Evolutionary conservation across 37 sponge, comb jelly and placozoan genomes (phyloP).

Genomic region (Halichondria panicea): DNA sequence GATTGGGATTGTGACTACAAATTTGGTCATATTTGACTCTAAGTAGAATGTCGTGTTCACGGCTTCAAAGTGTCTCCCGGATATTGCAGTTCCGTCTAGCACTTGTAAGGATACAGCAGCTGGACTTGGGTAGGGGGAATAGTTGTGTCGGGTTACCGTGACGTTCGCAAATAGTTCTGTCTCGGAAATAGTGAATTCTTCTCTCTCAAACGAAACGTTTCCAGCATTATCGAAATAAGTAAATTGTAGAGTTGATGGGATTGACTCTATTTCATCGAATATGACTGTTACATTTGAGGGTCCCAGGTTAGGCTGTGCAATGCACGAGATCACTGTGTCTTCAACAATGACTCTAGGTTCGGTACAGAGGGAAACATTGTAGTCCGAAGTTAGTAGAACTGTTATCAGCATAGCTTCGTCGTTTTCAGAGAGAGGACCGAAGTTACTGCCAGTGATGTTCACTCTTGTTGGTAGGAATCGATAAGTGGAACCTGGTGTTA

Average conservation of each 20-base stretch:
- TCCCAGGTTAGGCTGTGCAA: slow-evolving; percentile 69
- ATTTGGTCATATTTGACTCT: slow-evolving; percentile 22
- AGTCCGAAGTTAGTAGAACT: slow-evolving; percentile 49
- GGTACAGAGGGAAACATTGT: slow-evolving; percentile 43
- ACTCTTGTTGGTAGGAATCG: slow-evolving; percentile 35
- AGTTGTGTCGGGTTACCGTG: slow-evolving; percentile 64
- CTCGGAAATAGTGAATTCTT: slow-evolving; percentile 81
- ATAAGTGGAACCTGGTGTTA: slow-evolving; percentile 70
- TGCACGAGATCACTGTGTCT: slow-evolving; percentile 64
- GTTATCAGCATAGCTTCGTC: slow-evolving; percentile 31
- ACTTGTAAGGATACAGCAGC: slow-evolving; percentile 69
- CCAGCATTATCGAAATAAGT: slow-evolving; percentile 83
- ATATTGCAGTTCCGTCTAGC: slow-evolving; percentile 65
- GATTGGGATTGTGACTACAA: slow-evolving; percentile 59
- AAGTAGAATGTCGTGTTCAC: slow-evolving; percentile 53
- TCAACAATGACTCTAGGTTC: slow-evolving; percentile 53
- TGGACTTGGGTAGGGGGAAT: slow-evolving; percentile 69
- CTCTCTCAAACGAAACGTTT: slow-evolving; percentile 59
- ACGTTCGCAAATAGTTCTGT: slow-evolving; percentile 61
- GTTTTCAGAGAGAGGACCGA: slow-evolving; percentile 79
- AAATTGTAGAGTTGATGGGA: slow-evolving; percentile 48
- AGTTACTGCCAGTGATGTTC: slow-evolving; percentile 71
- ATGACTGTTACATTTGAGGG: slow-evolving; percentile 69
- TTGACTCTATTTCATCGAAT: slow-evolving; percentile 58
- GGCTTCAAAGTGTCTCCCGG: slow-evolving; percentile 64